Evolutionary conservation across 2,888 invertebrate species (phyloP).

Genomic region (Thereva unica): DNA sequence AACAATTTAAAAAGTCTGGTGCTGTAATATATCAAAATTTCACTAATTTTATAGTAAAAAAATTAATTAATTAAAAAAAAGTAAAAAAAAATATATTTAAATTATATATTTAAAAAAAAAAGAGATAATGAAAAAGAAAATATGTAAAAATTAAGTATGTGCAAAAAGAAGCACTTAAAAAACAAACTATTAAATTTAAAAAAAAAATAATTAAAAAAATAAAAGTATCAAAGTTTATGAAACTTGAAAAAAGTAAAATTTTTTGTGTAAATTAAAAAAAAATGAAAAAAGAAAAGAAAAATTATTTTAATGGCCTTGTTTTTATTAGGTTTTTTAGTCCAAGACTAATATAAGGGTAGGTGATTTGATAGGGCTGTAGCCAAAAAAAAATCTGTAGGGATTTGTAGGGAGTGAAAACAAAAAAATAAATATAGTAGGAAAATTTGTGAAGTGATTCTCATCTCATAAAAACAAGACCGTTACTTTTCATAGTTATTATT

Average conservation of each 20-base stretch:
- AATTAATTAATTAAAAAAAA: constrained; percentile 22
- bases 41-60: constrained; percentile 19
- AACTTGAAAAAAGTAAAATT: constrained; percentile 34
- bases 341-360: neutral
- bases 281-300: constrained; percentile 11
- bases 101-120: constrained; percentile 41
- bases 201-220: constrained; percentile 41
- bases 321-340: constrained; percentile 12
- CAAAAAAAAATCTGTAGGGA: neutral
- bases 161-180: constrained; percentile 50
- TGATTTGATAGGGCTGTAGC: neutral
- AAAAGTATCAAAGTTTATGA: constrained; percentile 45
- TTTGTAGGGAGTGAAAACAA: too few species aligned
- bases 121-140: constrained; percentile 40
- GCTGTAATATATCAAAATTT: constrained; percentile 27
- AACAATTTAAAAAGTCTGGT: constrained; percentile 15
- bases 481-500: constrained; percentile 4
- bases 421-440: constrained; percentile 15
- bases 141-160: constrained; percentile 46
- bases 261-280: constrained; percentile 30
- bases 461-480: constrained; percentile 20
- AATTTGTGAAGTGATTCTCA: constrained; percentile 7
- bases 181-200: constrained; percentile 40
- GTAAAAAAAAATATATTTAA: constrained; percentile 20
- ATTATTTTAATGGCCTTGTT: constrained; percentile 19